These are phyloP conservation scores for Hydractinia echinata DNA, from an alignment of 30 jellyfish, hydroid and myxozoan species.

Conservation along the genomic window DNA sequence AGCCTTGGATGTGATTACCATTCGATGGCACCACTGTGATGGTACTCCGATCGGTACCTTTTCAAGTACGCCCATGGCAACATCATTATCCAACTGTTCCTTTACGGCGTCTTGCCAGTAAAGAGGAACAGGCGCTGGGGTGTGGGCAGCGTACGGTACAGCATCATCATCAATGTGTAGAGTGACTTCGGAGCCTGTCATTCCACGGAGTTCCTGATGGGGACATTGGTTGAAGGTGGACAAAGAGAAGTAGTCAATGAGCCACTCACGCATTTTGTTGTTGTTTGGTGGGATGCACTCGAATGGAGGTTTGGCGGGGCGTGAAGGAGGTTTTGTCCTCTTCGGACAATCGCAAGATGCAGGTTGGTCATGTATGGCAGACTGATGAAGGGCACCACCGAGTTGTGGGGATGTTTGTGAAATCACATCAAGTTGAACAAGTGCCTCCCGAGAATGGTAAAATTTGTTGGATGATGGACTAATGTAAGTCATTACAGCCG, in stretches of 20 bases:
- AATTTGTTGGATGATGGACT: too few relatives aligned
- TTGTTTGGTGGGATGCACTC: background rate
- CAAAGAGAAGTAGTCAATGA: background rate
- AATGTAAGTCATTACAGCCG: too few relatives aligned
- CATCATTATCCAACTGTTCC: too few relatives aligned
- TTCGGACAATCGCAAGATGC: too few relatives aligned
- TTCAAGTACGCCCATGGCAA: background rate
- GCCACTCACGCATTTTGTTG: constrained; percentile 9
- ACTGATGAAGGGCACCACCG: too few relatives aligned
- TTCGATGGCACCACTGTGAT: background rate
- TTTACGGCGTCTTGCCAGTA: background rate
- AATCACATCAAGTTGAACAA: too few relatives aligned
- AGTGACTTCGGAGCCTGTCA: constrained; percentile 1
- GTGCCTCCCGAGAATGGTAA: too few relatives aligned
- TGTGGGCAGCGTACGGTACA: constrained; percentile 2
- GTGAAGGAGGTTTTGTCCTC: too few relatives aligned
- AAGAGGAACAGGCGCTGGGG: background rate
- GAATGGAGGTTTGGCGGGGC: too few relatives aligned
- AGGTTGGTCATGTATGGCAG: too few relatives aligned
- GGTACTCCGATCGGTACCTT: background rate
- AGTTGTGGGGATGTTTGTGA: too few relatives aligned
- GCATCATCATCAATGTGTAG: background rate
- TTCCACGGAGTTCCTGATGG: constrained; percentile 5
- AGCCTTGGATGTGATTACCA: background rate
- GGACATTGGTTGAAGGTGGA: background rate